A percentile compares a stretch with the other conserved stretches of the same genome.
These are phyloP conservation scores for Hybognathus amarus DNA, from an alignment of 2,797 vertebrate genomes.

Conservation along the genomic window DNA sequence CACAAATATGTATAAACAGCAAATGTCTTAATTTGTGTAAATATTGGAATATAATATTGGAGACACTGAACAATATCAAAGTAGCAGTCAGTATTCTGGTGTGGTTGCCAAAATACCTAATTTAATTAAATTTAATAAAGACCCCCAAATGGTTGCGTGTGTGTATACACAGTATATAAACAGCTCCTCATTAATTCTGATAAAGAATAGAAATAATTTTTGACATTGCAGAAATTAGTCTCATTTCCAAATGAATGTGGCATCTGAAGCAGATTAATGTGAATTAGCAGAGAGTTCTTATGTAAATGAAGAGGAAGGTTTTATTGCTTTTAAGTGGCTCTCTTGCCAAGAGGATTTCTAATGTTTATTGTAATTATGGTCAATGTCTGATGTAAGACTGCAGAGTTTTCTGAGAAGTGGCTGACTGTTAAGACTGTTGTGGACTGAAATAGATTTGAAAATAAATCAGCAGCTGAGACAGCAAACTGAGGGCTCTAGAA, in stretches of 20 bases:
- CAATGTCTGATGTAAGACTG: constrained; percentile 22
- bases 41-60: no score
- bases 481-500: background rate
- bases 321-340: constrained; percentile 12
- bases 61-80: no score
- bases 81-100: no score
- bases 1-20: background rate
- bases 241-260: constrained; percentile 22
- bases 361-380: constrained; percentile 42
- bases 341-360: constrained; percentile 9
- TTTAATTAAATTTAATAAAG: no score
- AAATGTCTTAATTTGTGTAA: no score
- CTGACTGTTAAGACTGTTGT: constrained; percentile 7
- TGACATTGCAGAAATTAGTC: background rate
- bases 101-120: no score
- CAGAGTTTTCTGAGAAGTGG: constrained; percentile 3
- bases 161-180: background rate
- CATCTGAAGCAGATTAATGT: constrained; percentile 6
- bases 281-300: constrained; percentile 35
- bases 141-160: background rate
- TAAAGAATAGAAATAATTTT: background rate
- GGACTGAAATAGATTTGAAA: constrained; percentile 15
- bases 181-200: background rate
- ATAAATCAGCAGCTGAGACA: constrained; percentile 35
- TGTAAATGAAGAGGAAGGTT: constrained; percentile 21